Evolutionary conservation across 2,797 vertebrate species (phyloP), one percentile per base, ranked within the genome.

Genomic region (Artibeus jamaicensis): DNA sequence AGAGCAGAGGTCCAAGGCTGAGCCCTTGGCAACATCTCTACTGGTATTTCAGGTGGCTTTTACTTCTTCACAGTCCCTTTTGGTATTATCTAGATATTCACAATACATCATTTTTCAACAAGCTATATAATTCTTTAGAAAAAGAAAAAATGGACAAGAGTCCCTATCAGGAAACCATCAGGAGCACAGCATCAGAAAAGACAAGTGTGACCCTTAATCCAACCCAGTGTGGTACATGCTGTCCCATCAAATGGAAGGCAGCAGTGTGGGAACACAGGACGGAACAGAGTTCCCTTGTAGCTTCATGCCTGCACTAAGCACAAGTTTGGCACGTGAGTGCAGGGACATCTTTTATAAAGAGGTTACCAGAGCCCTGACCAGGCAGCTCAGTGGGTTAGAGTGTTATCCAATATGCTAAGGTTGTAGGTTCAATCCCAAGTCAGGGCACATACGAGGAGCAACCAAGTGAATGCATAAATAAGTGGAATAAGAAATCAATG

Each of bases 51-150:
- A 46, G 55, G n/a, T 82, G 55, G 22, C 39, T 74, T 93, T 89
- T 67, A 83, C 59, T 93, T 93, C 68, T 68, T 93, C 71, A 79
- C 65, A 88, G 46, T 67, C 55, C 26, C 26, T 93, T 71, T 87
- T 39, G 68, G n/a, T 48, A 34, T 55, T 86, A 83, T 57, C 57
- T 57, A 79, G 42, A 84, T 73, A 68, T 83, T 67, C 78, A 34
- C 10, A 88, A 57, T 57, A 12, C 39, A 48, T 50, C 67, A 39
- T 57, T 73, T 90, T 87, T 78, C 70, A 86, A 91, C 22, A 78
- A 68, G 83, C 26, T 34, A 48, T 37, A 29, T 37, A 86, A 85
- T 16, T 77, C 21, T 81, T 85, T 65, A 53, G 42, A 44, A 68
- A 24, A 70, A 76, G 3, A 22, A 46, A 39, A 44, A 67, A 68